These are phyloP conservation scores for Chiloscyllium punctatum DNA, from an alignment of 2,797 vertebrate species.

Conservation along the genomic window DNA sequence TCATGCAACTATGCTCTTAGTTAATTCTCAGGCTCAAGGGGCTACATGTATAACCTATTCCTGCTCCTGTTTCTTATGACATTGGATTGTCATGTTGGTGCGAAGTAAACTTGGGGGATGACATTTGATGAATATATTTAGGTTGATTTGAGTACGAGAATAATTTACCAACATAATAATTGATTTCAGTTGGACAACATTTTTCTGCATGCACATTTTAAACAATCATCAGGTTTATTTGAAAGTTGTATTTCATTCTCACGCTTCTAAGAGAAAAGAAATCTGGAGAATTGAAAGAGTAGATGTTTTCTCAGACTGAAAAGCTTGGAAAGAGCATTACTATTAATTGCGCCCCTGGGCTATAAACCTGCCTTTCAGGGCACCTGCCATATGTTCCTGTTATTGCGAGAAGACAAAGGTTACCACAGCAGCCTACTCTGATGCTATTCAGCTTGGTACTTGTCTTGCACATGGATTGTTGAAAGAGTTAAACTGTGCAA, in stretches of 20 bases:
- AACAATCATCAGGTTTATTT: neutral
- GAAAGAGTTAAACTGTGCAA: slow-evolving; percentile 26
- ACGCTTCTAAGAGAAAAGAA: neutral
- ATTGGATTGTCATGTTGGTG: neutral
- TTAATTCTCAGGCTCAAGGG: neutral
- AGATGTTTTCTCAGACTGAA: neutral
- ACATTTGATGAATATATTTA: neutral
- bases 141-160: neutral
- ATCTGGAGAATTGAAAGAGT: neutral
- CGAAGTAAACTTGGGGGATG: neutral
- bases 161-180: neutral
- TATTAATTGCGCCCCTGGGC: slow-evolving; percentile 47
- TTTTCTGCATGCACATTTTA: neutral
- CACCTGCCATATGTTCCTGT: slow-evolving; percentile 67
- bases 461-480: neutral
- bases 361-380: slow-evolving; percentile 55
- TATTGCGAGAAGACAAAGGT: slow-evolving; percentile 61
- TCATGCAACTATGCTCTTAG: too few species aligned
- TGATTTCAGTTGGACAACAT: neutral
- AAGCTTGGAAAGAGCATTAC: slow-evolving; percentile 39
- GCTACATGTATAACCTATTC: neutral
- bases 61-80: neutral
- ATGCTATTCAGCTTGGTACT: slow-evolving; percentile 41
- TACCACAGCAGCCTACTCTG: slow-evolving; percentile 43
- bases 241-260: neutral